Percentiles rank a stretch among this genome's conserved stretches.
These are phyloP conservation scores for Larimichthys crocea DNA, from an alignment of 2,113 vertebrate genomes.

Conservation along the genomic window DNA sequence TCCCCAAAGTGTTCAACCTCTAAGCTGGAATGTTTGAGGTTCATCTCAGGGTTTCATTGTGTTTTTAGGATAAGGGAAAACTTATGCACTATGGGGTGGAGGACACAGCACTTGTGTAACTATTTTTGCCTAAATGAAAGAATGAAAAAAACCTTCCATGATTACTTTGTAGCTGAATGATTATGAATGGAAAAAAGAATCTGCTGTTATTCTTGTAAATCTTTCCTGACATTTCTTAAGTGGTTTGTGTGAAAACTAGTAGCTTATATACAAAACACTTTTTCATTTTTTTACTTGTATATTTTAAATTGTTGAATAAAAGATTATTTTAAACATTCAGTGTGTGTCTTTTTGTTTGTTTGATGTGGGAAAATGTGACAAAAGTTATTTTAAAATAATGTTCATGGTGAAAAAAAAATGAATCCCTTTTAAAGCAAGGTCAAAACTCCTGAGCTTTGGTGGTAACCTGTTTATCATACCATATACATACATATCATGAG, in stretches of 20 bases:
- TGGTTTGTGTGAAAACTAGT: slow-evolving; percentile 2
- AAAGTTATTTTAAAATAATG: neutral
- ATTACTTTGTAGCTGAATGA: slow-evolving; percentile 1
- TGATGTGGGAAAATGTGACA: too few relatives aligned
- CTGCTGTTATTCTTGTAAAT: neutral
- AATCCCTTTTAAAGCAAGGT: neutral
- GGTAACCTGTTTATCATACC: neutral
- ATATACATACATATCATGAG: too few relatives aligned
- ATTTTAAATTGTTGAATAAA: slow-evolving; percentile 35
- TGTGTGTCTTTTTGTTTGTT: neutral
- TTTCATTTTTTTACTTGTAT: slow-evolving; percentile 18
- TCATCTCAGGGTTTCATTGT: slow-evolving; percentile 37
- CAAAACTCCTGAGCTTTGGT: slow-evolving; percentile 7
- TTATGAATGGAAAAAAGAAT: slow-evolving; percentile 22
- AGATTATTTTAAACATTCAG: neutral
- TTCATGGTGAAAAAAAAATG: too few relatives aligned
- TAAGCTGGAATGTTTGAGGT: neutral
- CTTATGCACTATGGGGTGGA: neutral
- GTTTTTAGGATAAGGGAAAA: neutral
- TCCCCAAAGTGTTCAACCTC: neutral
- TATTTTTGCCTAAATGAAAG: slow-evolving; percentile 4
- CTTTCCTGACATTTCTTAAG: neutral
- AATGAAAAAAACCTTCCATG: neutral
- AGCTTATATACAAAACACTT: neutral
- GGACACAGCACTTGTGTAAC: neutral